Conservation (phyloP, 2,797 vertebrate genomes). For the Cryptoblepharus egeriae region DNA sequence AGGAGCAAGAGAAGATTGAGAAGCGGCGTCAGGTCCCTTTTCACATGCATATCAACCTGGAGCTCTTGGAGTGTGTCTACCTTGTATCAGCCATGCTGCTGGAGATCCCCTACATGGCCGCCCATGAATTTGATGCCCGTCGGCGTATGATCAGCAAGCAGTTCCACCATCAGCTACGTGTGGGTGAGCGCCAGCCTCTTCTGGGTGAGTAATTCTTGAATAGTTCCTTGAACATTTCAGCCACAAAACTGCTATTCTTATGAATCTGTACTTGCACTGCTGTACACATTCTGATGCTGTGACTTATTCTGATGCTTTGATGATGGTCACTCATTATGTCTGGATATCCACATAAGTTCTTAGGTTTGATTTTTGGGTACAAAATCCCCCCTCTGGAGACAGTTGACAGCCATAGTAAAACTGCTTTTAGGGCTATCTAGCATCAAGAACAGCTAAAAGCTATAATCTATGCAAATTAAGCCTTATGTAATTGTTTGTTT, state of each 20-base stretch:
- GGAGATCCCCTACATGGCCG: conserved; percentile 95
- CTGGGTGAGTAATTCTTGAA: conserved; percentile 71
- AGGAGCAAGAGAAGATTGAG: conserved; percentile 94
- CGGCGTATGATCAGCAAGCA: conserved; percentile 96
- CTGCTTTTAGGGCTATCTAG: not conserved
- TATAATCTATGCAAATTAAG: no score
- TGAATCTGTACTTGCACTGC: not conserved
- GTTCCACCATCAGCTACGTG: conserved; percentile 93
- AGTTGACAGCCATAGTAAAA: no score
- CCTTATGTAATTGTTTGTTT: not conserved
- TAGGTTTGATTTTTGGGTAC: not conserved
- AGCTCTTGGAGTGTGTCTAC: conserved; percentile 92
- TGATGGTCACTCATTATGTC: not conserved
- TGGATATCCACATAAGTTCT: rapidly evolving
- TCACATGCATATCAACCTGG: conserved; percentile 95
- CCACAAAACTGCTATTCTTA: no score
- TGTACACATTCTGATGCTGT: not conserved
- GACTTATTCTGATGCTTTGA: not conserved
- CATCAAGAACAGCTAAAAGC: not conserved
- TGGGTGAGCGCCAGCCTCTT: conserved; percentile 90
- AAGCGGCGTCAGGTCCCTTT: conserved; percentile 92
- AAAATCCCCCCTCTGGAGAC: no score
- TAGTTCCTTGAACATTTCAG: no score
- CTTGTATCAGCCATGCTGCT: conserved; percentile 93
- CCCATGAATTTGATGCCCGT: conserved; percentile 91